Evolutionary conservation across 2,113 vertebrate genomes (phyloP).

Genomic region (Siphamia tubifer): DNA sequence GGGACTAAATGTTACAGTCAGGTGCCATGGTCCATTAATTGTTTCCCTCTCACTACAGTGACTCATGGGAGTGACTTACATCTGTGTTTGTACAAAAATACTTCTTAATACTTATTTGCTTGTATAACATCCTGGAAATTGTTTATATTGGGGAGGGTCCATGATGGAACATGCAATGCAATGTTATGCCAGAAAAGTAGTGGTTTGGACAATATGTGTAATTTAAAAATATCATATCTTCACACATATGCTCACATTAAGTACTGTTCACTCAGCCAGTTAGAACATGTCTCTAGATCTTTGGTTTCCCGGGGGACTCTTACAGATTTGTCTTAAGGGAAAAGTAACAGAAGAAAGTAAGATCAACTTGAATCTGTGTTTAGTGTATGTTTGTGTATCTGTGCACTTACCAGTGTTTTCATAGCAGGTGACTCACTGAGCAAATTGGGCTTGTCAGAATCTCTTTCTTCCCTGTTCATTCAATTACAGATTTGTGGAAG

Average conservation of each 20-base stretch:
- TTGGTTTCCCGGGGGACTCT: slow-evolving; percentile 16
- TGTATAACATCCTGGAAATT: background rate
- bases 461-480: too few species aligned
- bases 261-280: background rate
- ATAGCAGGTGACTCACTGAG: background rate
- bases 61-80: slow-evolving; percentile 3
- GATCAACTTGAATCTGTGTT: background rate
- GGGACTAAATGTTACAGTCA: background rate
- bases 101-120: background rate
- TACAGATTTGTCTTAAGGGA: background rate
- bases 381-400: background rate
- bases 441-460: background rate
- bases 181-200: too few species aligned
- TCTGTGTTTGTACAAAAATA: background rate
- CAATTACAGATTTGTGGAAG: too few species aligned
- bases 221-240: too few species aligned
- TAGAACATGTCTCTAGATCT: background rate
- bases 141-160: background rate
- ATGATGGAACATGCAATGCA: too few species aligned
- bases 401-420: background rate
- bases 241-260: background rate
- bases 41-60: background rate
- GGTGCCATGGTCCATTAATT: background rate
- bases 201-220: too few species aligned
- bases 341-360: background rate